Evolutionary conservation across 2,888 invertebrate genomes (phyloP).

Genomic region (Cecidostiba fungosa): DNA sequence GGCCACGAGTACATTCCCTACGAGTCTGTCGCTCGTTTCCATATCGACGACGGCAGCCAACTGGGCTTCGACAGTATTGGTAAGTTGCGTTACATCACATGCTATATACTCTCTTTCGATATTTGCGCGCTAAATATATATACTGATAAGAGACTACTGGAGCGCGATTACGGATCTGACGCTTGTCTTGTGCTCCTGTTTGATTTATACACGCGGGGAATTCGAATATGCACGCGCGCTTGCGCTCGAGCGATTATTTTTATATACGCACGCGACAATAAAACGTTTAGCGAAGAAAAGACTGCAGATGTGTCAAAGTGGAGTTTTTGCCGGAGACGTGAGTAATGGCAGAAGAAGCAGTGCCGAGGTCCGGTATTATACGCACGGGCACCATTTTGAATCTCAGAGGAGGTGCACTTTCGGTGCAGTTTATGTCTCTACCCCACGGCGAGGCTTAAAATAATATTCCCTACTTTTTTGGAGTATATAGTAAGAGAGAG

Average conservation of each 20-base stretch:
- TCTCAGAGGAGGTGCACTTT: slow-evolving; percentile 78
- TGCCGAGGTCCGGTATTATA: slow-evolving; percentile 53
- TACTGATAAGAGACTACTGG: background rate
- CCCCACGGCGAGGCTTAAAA: slow-evolving; percentile 80
- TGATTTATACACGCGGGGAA: background rate
- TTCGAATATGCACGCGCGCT: background rate
- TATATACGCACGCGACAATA: slow-evolving; percentile 1
- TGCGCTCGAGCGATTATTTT: slow-evolving; percentile 18
- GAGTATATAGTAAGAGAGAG: slow-evolving; percentile 61
- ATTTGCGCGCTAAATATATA: background rate
- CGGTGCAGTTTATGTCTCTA: slow-evolving; percentile 66
- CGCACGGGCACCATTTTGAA: slow-evolving; percentile 71
- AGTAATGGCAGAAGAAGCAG: slow-evolving; percentile 14
- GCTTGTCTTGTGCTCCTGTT: background rate
- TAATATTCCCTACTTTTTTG: slow-evolving; percentile 74
- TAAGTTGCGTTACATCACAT: slow-evolving; percentile 58
- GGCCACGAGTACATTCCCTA: slow-evolving; percentile 77
- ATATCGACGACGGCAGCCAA: slow-evolving; percentile 69
- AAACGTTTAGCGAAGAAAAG: slow-evolving; percentile 24
- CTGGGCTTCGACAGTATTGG: slow-evolving; percentile 68
- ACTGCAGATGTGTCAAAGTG: background rate
- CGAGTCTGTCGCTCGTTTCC: slow-evolving; percentile 74
- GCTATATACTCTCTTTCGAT: background rate
- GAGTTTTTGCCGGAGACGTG: slow-evolving; percentile 6
- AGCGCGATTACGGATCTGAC: background rate